These are phyloP conservation scores for Sisor rabdophorus DNA, from an alignment of 2,113 vertebrate species.

Conservation along the genomic window DNA sequence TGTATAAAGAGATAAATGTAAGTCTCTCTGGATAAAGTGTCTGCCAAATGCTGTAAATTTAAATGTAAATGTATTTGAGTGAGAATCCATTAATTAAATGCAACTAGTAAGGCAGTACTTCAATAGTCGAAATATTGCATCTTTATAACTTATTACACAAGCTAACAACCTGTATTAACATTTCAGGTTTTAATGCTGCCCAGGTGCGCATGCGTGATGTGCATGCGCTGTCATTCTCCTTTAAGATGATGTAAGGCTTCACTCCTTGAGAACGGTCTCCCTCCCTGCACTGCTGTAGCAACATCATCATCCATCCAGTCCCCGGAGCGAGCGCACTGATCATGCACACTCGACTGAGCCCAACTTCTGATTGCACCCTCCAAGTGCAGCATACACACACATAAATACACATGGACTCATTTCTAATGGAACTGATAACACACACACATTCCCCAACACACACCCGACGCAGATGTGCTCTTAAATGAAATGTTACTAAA, in stretches of 20 bases:
- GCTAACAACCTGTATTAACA: background rate
- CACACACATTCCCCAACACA: background rate
- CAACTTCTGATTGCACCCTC: conserved; percentile 10
- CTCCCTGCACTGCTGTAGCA: conserved; percentile 54
- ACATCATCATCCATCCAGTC: conserved; percentile 29
- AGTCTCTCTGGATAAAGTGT: too few species aligned
- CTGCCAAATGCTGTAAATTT: too few species aligned
- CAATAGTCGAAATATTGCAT: too few species aligned
- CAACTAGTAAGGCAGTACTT: too few species aligned
- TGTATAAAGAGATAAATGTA: too few species aligned
- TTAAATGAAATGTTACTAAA: background rate
- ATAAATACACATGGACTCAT: conserved; percentile 1
- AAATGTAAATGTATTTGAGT: too few species aligned
- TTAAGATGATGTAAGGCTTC: conserved; percentile 95
- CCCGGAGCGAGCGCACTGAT: conserved; percentile 20
- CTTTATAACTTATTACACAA: too few species aligned
- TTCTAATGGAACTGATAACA: conserved; percentile 1
- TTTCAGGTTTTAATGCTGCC: background rate
- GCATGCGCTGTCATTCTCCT: conserved; percentile 78
- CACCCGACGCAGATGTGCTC: conserved; percentile 13
- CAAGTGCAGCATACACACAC: conserved; percentile 14
- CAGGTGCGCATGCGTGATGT: conserved; percentile 12
- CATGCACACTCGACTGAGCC: conserved; percentile 60
- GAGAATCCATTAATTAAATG: too few species aligned
- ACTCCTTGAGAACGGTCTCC: conserved; percentile 75